Evolutionary conservation across 2,888 invertebrate species (phyloP).

Genomic region (Arge pagana): DNA sequence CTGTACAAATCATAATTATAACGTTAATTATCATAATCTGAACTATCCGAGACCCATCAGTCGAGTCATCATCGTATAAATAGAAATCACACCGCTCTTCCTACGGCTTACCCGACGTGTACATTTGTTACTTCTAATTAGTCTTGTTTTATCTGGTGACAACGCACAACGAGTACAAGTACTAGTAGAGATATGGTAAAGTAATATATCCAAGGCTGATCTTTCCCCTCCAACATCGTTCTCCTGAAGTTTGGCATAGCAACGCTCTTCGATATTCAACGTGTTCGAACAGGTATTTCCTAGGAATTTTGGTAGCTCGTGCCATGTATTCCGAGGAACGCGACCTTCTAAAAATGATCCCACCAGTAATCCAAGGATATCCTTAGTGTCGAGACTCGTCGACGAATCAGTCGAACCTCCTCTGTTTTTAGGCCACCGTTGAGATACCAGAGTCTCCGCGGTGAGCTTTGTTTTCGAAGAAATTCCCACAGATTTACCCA

Average conservation of each 20-base stretch:
- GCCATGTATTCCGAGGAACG: too few species aligned
- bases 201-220: constrained; percentile 1
- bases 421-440: too few species aligned
- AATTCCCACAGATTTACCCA: neutral
- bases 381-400: too few species aligned
- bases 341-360: neutral
- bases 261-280: neutral
- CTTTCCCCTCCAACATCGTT: neutral
- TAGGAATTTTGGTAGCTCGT: neutral
- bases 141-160: neutral
- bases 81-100: neutral
- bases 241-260: too few species aligned
- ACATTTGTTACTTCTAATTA: neutral
- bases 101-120: neutral
- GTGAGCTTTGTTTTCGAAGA: constrained; percentile 4
- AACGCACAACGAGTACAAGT: neutral
- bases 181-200: constrained; percentile 2
- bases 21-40: neutral
- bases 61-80: neutral
- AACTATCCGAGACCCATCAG: too few species aligned
- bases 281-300: neutral
- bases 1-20: constrained; percentile 1
- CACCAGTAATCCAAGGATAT: neutral
- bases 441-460: neutral
- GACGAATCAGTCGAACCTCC: too few species aligned